Base-by-base conservation (phyloP, 1,140 invertebrate species). In the Sarcophaga peregrina region DNA sequence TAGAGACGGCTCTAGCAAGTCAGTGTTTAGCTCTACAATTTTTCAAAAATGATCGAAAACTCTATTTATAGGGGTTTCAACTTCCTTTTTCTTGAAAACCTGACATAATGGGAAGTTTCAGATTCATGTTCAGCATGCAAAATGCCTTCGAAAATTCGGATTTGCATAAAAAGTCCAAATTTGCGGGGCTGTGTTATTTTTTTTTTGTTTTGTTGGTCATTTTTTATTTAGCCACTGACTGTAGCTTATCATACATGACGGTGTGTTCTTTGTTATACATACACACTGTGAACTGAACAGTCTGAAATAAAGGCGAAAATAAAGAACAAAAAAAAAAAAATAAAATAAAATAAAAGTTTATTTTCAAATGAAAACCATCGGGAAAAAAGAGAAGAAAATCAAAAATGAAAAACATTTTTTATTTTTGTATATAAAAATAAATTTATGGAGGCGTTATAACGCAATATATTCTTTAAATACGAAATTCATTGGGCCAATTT, bases 371-470 rank as follows among this genome's bases (percentile, higher is more conserved):
- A 58, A 58, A 58, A 15, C 15, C 13, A 58, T n/a, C 54, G 15
- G 15, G 54, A 58, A 8, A 50, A 25, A 50, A 78, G n/a, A 78
- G 50, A 76, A 76, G n/a, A 76, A 76, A 50, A 15, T 13, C 73
- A 76, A 7, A 13, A n/a, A 76, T n/a, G 45, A 48, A 76, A 45
- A 74, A 47, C 15, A 46, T 45, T 13, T 37, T 62, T 52, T 20
- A 68, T 9, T 78, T 76, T 20, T 78, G 48, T 20, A 78, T 20
- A 78, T 20, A 50, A 78, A 78, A 78, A 78, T 78, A 78, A 78
- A 78, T 78, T 78, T 78, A 78, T 78, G 75, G 75, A 78, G 75
- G 75, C 75, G 75, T 78, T 78, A 78, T 78, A 78, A 78, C 75
- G 75, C 75, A 78, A 78, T 78, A 78, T 47, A 75, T 68, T 68